These are phyloP conservation scores for Drosophila jambulina DNA, from an alignment of 1,140 invertebrate genomes.

Conservation along the genomic window DNA sequence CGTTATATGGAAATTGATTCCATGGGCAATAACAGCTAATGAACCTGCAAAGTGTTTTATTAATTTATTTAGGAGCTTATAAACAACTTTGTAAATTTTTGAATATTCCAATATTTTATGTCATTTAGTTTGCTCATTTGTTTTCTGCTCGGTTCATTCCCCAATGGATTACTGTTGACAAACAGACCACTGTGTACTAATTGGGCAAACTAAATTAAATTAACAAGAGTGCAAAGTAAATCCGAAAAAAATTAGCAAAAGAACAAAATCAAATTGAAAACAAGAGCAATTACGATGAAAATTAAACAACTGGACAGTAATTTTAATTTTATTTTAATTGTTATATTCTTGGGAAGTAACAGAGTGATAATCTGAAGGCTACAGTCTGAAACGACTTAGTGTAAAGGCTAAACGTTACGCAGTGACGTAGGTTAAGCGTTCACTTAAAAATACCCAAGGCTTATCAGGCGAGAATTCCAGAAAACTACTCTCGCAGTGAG, in stretches of 20 bases:
- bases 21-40: background rate
- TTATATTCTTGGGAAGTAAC: background rate
- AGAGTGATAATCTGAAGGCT: background rate
- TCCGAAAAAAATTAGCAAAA: no score
- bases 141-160: no score
- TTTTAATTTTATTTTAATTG: background rate
- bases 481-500: constrained; percentile 5
- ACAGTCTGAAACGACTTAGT: no score
- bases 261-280: no score
- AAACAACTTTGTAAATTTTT: background rate
- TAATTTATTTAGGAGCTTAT: background rate
- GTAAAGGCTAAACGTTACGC: background rate
- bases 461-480: constrained; percentile 8
- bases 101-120: background rate
- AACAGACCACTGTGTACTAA: no score
- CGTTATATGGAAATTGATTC: background rate
- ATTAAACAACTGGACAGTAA: background rate
- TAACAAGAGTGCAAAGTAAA: no score
- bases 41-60: background rate
- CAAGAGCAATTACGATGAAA: no score
- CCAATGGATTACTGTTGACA: no score
- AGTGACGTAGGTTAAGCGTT: background rate
- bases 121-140: background rate
- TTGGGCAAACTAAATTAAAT: no score
- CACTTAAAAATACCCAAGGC: background rate